Percentiles rank a stretch among this genome's conserved stretches.
These are phyloP conservation scores for Hypolimnas misippus DNA, from an alignment of 2,888 invertebrate genomes.

Conservation along the genomic window DNA sequence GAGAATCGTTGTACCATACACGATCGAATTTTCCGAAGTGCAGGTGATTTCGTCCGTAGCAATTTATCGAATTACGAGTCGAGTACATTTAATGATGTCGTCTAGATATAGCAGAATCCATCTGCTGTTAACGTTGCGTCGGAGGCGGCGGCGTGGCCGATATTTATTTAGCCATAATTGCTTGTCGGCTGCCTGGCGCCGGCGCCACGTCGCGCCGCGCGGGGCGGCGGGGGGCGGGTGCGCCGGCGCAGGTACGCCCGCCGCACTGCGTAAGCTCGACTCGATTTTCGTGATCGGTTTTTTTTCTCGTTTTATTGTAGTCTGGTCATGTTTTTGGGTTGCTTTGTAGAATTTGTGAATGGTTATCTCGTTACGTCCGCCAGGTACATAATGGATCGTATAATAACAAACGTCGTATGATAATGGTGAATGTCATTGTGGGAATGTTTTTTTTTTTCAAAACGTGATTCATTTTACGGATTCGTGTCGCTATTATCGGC, in stretches of 20 bases:
- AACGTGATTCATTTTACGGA: not conserved
- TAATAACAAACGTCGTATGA: conserved; percentile 8
- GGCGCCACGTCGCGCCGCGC: conserved; percentile 77
- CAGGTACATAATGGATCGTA: conserved; percentile 29
- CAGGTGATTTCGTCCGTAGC: conserved; percentile 3
- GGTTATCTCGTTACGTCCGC: conserved; percentile 51
- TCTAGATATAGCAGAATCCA: conserved; percentile 72
- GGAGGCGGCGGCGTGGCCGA: conserved; percentile 77
- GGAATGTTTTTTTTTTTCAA: conserved; percentile 44
- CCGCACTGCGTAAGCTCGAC: conserved; percentile 73
- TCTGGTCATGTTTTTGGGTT: conserved; percentile 75
- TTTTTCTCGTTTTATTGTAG: conserved; percentile 68
- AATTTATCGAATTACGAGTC: conserved; percentile 21
- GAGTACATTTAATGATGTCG: conserved; percentile 73
- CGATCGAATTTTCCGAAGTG: no score
- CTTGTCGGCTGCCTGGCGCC: conserved; percentile 82
- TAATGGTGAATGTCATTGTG: conserved; percentile 43
- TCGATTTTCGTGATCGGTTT: conserved; percentile 78
- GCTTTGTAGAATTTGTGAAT: conserved; percentile 81
- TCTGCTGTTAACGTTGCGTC: conserved; percentile 72
- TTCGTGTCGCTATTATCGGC: not conserved
- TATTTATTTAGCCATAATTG: conserved; percentile 84
- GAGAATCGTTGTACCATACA: not conserved
- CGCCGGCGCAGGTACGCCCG: conserved; percentile 72
- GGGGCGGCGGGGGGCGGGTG: conserved; percentile 49